Percentiles rank a stretch among this genome's conserved stretches.
phyloP scores from a whole-genome alignment of 2,888 invertebrate genomes.

The Liposcelis brunnea region DNA sequence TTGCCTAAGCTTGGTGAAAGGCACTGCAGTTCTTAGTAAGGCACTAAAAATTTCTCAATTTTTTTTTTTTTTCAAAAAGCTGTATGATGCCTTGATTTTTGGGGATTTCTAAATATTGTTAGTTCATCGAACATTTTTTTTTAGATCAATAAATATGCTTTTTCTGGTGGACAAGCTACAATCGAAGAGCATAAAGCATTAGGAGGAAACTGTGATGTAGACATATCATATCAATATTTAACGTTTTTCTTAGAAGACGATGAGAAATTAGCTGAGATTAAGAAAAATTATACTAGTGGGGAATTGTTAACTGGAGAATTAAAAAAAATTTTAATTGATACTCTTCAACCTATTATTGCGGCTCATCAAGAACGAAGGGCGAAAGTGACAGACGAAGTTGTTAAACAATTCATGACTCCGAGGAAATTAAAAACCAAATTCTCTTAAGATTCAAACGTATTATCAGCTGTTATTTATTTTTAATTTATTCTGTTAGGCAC shows the following conservation, averaged over 20 bases:
- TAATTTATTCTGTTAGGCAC: too few relatives aligned
- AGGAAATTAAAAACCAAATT: constrained; percentile 41
- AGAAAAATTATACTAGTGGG: constrained; percentile 65
- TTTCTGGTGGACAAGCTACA: constrained; percentile 88
- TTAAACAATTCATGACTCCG: constrained; percentile 70
- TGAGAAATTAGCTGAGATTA: constrained; percentile 55
- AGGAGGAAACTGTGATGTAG: constrained; percentile 93
- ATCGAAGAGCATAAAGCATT: constrained; percentile 77
- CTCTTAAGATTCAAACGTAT: constrained; percentile 14
- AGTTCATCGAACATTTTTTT: neutral
- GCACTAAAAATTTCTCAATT: too few relatives aligned
- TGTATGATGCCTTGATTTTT: too few relatives aligned
- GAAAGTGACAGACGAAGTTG: constrained; percentile 65
- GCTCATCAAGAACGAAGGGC: constrained; percentile 68
- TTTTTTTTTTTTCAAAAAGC: too few relatives aligned
- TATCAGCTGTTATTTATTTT: constrained; percentile 4
- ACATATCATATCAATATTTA: constrained; percentile 89
- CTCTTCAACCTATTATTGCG: constrained; percentile 57
- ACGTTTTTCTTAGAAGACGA: constrained; percentile 93
- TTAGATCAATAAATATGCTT: constrained; percentile 67
- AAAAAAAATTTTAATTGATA: constrained; percentile 76
- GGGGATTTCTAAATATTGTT: too few relatives aligned
- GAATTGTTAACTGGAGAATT: constrained; percentile 84
- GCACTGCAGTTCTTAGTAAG: too few relatives aligned
- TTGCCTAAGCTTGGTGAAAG: too few relatives aligned